Base-by-base conservation (phyloP, 2,888 invertebrate genomes). In the Sarcophaga variegata region DNA sequence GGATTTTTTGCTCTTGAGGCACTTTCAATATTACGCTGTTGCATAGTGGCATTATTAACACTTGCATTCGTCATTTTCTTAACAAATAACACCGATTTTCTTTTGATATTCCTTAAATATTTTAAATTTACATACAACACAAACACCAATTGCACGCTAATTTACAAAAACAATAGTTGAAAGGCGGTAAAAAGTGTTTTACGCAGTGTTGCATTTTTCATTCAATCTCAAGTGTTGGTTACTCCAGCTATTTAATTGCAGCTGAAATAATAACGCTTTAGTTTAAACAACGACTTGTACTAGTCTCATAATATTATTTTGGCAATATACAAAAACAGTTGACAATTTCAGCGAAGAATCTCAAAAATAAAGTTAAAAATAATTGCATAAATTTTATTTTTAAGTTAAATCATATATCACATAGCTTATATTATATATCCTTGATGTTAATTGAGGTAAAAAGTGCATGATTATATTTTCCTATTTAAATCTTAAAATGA, bases 11-110 rank as follows among this genome's bases (percentile, higher is more conserved):
- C 88, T 60, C 91, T 89, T 1, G 90, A 87, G 4, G 93, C 93
- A 11, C 90, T 91, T 89, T 93, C 93, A 17, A 94, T 91, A 12
- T 90, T 89, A 88, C 91, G 93, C 72, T 94, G 94, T 80, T 93
- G 92, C 12, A 86, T 89, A 12, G 91, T 88, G 5, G 90, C 89
- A 70, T 91, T 90, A 3, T 90, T 89, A 17, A 90, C 90, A 49
- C 89, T 90, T 3, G 88, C 60, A 74, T 90, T 90, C 12, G 91
- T 87, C 93, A 93, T 92, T 84, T 67, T 89, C 4, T 17, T 22
- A 25, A 14, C 11, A 47, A 47, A 27, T 37, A 37, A 37, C 37
- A 8, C 8, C 2, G 37, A 20, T 45, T 12, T 11, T 45, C 2
- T n/a, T n/a, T 45, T 11, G 11, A 20, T 10, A 20, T 54, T 14